Conservation (phyloP, 35 echinoderm and acorn worm genomes). For the Apostichopus californicus region DNA sequence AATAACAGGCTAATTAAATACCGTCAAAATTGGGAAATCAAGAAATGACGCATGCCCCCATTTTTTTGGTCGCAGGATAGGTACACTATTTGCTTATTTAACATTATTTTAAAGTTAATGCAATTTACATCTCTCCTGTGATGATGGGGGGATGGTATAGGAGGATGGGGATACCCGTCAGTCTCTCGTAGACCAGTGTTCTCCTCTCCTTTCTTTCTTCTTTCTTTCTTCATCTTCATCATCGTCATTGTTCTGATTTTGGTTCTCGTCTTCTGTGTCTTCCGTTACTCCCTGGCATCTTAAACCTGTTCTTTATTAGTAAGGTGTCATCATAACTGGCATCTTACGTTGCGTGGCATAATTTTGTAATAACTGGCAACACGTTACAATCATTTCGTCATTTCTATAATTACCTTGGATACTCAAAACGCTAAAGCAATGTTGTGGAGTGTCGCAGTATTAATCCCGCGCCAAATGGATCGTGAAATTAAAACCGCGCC, state of each 20-base stretch:
- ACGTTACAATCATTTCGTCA: slow-evolving; percentile 43
- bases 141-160: no score
- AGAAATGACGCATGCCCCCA: no score
- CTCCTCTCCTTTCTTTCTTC: no score
- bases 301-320: slow-evolving; percentile 21
- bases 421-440: slow-evolving; percentile 26
- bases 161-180: no score
- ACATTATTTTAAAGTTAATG: no score
- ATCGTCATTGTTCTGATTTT: neutral
- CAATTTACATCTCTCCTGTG: no score
- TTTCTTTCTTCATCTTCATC: neutral
- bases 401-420: slow-evolving; percentile 44
- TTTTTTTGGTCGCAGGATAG: no score
- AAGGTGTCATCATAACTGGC: neutral
- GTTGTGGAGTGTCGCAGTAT: slow-evolving; percentile 49
- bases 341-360: slow-evolving; percentile 40
- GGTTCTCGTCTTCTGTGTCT: neutral
- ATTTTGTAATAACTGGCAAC: slow-evolving; percentile 54
- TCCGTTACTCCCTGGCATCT: neutral
- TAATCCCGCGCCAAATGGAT: slow-evolving; percentile 51
- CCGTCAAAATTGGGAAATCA: no score
- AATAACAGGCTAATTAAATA: no score
- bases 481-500: slow-evolving; percentile 50
- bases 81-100: no score
- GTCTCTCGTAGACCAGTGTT: no score